Percentiles rank a stretch among this genome's conserved stretches.
Conservation (phyloP, 2,113 vertebrate species). For the Sylvicapra grimmia region DNA sequence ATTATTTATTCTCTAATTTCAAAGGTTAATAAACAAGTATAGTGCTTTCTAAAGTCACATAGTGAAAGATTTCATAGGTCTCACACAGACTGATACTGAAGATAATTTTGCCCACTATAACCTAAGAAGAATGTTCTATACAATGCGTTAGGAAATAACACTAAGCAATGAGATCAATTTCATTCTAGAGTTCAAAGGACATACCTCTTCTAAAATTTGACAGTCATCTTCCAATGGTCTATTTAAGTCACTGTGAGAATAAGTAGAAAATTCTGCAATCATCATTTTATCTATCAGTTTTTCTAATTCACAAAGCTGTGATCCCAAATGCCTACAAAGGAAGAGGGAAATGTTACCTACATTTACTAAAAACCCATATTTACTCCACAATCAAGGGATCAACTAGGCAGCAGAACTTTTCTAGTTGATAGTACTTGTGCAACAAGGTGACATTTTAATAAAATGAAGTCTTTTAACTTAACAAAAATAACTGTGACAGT, state of each 20-base stretch:
- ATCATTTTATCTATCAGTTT: slow-evolving; percentile 99
- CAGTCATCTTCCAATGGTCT: slow-evolving; percentile 91
- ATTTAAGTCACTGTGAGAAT: slow-evolving; percentile 90
- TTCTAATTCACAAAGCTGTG: slow-evolving; percentile 98
- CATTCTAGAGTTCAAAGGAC: slow-evolving; percentile 53
- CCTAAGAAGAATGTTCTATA: slow-evolving; percentile 11
- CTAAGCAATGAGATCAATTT: slow-evolving; percentile 50
- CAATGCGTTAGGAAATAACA: background rate
- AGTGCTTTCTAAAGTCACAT: background rate
- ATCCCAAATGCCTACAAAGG: slow-evolving; percentile 92
- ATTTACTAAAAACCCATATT: slow-evolving; percentile 47
- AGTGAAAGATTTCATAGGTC: background rate
- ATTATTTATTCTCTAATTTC: slow-evolving; percentile 25
- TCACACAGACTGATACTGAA: background rate
- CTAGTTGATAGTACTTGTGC: slow-evolving; percentile 41
- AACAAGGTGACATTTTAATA: slow-evolving; percentile 53
- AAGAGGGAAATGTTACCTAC: slow-evolving; percentile 59
- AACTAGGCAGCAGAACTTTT: slow-evolving; percentile 5
- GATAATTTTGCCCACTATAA: background rate
- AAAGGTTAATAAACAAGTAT: slow-evolving; percentile 13
- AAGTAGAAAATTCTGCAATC: slow-evolving; percentile 97
- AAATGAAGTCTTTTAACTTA: background rate
- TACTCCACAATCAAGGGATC: slow-evolving; percentile 24
- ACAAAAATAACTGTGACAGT: slow-evolving; percentile 35
- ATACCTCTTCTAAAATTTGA: slow-evolving; percentile 94